These are phyloP conservation scores for Poecilobothrus nobilitatus DNA, from an alignment of 2,888 invertebrate genomes.

Conservation along the genomic window DNA sequence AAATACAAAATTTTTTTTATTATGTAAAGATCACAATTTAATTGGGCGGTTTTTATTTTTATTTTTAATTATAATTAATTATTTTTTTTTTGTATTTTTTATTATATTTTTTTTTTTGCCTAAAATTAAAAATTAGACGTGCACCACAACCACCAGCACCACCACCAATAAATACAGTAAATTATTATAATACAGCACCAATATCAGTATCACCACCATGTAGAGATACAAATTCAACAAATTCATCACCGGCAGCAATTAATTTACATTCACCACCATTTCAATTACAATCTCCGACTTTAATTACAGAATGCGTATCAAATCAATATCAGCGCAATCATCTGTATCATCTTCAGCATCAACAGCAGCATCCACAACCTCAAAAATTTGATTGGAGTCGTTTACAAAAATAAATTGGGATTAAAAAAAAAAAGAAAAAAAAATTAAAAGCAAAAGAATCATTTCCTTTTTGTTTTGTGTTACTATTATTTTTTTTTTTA, in stretches of 20 bases:
- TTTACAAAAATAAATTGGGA: background rate
- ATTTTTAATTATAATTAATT: background rate
- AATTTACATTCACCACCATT: constrained; percentile 19
- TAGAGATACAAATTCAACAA: constrained; percentile 23
- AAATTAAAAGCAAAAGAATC: background rate
- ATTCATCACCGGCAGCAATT: constrained; percentile 18
- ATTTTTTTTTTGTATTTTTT: background rate
- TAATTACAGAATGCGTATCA: constrained; percentile 25
- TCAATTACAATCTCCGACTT: constrained; percentile 25
- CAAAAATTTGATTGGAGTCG: constrained; percentile 19
- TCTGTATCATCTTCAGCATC: constrained; percentile 10
- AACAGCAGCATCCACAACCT: background rate
- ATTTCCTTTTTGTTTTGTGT: background rate
- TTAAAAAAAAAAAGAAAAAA: background rate
- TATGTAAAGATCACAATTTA: background rate
- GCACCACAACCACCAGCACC: constrained; percentile 10
- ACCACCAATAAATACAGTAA: constrained; percentile 18
- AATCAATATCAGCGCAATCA: constrained; percentile 17
- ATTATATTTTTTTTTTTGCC: constrained; percentile 13
- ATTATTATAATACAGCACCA: constrained; percentile 11
- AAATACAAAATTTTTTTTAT: background rate
- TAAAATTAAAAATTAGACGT: constrained; percentile 16
- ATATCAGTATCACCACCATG: constrained; percentile 28
- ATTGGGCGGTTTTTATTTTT: background rate
- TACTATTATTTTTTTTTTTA: background rate